These are phyloP conservation scores for Periphyllus acericola DNA, from an alignment of 2,888 invertebrate genomes.

Conservation along the genomic window DNA sequence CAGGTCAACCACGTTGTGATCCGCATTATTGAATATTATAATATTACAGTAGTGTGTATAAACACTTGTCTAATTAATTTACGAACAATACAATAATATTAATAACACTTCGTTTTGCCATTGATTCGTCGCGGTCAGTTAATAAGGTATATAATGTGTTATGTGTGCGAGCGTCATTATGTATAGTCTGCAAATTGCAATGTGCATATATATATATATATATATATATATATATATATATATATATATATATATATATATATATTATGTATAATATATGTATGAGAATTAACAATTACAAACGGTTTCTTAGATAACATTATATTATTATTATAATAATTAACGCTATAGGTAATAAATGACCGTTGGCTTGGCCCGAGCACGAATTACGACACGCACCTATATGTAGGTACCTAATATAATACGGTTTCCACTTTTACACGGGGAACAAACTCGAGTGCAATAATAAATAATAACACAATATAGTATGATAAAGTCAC, in stretches of 20 bases:
- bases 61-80: constrained; percentile 13
- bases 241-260: too few species aligned
- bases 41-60: neutral
- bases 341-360: neutral
- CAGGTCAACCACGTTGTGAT: neutral
- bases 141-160: neutral
- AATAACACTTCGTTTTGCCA: neutral
- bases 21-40: constrained; percentile 14
- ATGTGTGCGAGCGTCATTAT: neutral
- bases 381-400: neutral
- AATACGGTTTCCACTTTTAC: neutral
- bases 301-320: constrained; percentile 8
- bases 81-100: neutral
- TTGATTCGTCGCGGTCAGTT: constrained; percentile 1
- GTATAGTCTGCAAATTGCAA: neutral
- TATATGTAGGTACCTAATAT: too few species aligned
- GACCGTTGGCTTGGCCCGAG: neutral
- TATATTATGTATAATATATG: too few species aligned
- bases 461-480: too few species aligned
- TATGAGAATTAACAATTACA: neutral
- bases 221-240: too few species aligned
- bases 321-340: neutral
- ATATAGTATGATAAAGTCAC: too few species aligned
- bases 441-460: neutral
- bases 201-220: neutral